Base-by-base conservation (phyloP, 2,797 vertebrate species). In the Melopsittacus undulatus region DNA sequence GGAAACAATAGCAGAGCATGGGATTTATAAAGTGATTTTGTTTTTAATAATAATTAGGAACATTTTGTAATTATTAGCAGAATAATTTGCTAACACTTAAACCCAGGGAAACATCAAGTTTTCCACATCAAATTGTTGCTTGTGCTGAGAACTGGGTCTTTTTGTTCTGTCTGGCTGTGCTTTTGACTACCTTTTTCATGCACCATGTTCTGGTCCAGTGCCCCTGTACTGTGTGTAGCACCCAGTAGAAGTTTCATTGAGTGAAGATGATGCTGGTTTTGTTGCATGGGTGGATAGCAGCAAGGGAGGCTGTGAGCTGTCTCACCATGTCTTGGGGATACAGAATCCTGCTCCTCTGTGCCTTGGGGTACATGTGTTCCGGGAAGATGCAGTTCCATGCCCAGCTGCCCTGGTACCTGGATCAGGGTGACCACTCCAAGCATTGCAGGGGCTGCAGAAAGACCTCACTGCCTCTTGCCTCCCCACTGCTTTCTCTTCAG, bases 31-130 rank as follows among this genome's bases (percentile, higher is more conserved):
- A 93, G 48, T 34, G n/a, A 56, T 70, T 81, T 22, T 32, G 34
- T 46, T 74, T 68, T 18, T 14, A 32, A 51, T 38, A 78, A 40
- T 83, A 94, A 94, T 93, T 89, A 59, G 0, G 10, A 87, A 27
- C 78, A 56, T 75, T 94, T 75, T 92, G 64, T 95, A 95, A 81
- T 96, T 92, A 80, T 56, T 49, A 68, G 48, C 46, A 5, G 86
- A 94, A 83, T 81, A 76, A 88, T 83, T 96, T 78, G 54, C 70
- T 89, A 51, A 88, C 69, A 10, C 83, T 93, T 64, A 13, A 81
- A 93, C 75, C 21, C n/a, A 69, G 59, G 54, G 62, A 93, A 46
- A 70, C 10, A 11, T 86, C 42, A 42, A 4, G 43, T 72, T 94
- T 95, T 87, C 68, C 29, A 7, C 6, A 3, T 49, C 21, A 27